phyloP scores from a whole-genome alignment of 2,797 vertebrate species.

The Pelobates cultripes region DNA sequence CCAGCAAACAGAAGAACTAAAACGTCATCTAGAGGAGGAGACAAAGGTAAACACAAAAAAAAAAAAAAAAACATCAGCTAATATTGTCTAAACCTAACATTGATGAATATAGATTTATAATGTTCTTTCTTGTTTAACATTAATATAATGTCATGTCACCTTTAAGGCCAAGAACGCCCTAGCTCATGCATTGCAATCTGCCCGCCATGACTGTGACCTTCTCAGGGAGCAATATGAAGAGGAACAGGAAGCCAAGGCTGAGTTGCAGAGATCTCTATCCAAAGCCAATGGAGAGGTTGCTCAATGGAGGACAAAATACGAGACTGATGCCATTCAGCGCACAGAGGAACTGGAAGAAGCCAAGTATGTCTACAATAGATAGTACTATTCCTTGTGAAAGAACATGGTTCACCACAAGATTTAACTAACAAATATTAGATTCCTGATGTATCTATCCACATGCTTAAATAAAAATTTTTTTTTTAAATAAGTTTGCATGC shows the following conservation, averaged over 20 bases:
- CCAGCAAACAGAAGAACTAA: slow-evolving; percentile 79
- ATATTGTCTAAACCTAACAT: too few relatives aligned
- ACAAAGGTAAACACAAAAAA: slow-evolving; percentile 70
- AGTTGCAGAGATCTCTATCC: slow-evolving; percentile 72
- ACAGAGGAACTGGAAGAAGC: slow-evolving; percentile 65
- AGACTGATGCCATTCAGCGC: slow-evolving; percentile 70
- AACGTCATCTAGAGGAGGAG: slow-evolving; percentile 83
- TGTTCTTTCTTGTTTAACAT: too few relatives aligned
- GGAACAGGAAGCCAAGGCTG: slow-evolving; percentile 69
- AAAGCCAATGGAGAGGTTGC: slow-evolving; percentile 73
- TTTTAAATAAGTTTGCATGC: too few relatives aligned
- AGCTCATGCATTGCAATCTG: slow-evolving; percentile 44
- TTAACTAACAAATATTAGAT: too few relatives aligned
- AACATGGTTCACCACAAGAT: too few relatives aligned
- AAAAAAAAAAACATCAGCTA: too few relatives aligned
- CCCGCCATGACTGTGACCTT: slow-evolving; percentile 68
- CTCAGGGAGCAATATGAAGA: slow-evolving; percentile 74
- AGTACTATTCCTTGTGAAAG: too few relatives aligned
- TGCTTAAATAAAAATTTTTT: too few relatives aligned
- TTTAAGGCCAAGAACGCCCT: slow-evolving; percentile 49
- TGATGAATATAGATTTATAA: too few relatives aligned
- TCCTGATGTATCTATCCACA: too few relatives aligned
- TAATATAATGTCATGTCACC: not conserved
- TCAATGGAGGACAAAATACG: slow-evolving; percentile 74
- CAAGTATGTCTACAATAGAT: slow-evolving; percentile 58